Conservation (phyloP, 1,140 invertebrate species). For the Diabrotica undecimpunctata region DNA sequence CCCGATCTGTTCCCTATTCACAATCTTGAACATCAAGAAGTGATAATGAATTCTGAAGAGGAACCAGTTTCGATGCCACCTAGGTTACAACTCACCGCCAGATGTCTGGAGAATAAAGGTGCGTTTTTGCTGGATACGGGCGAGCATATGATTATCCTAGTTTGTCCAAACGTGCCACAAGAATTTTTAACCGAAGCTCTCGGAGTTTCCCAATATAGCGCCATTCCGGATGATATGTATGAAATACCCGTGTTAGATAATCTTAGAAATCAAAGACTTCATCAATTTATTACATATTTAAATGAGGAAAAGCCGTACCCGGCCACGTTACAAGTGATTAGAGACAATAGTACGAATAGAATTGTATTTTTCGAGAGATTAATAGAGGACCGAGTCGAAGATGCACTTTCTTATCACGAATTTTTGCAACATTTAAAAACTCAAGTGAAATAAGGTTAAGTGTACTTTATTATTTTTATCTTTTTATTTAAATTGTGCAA, state of each 20-base stretch:
- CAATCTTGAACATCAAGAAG: conserved; percentile 63
- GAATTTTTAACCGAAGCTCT: conserved; percentile 69
- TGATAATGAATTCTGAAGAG: conserved; percentile 54
- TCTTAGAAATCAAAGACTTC: conserved; percentile 68
- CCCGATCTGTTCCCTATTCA: conserved; percentile 93
- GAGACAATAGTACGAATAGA: conserved; percentile 85
- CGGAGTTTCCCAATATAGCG: conserved; percentile 56
- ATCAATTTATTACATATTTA: conserved; percentile 78
- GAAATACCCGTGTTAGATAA: conserved; percentile 77
- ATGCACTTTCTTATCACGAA: conserved; percentile 93
- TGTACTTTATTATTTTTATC: conserved; percentile 11
- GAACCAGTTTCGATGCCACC: conserved; percentile 59
- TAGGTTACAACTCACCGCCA: conserved; percentile 64
- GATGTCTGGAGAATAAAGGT: conserved; percentile 77
- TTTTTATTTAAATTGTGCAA: conserved; percentile 24
- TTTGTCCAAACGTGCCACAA: conserved; percentile 76
- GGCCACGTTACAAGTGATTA: conserved; percentile 76
- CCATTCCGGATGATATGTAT: conserved; percentile 61
- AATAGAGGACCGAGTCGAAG: conserved; percentile 92
- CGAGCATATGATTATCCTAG: conserved; percentile 78
- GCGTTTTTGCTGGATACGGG: conserved; percentile 90
- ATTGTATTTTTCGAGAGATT: conserved; percentile 82
- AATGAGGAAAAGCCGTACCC: conserved; percentile 81
- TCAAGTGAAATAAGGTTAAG: conserved; percentile 69
- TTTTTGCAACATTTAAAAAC: conserved; percentile 94